Evolutionary conservation across 2,888 invertebrate genomes (phyloP).

Genomic region (Ommatoiulus sabulosus): DNA sequence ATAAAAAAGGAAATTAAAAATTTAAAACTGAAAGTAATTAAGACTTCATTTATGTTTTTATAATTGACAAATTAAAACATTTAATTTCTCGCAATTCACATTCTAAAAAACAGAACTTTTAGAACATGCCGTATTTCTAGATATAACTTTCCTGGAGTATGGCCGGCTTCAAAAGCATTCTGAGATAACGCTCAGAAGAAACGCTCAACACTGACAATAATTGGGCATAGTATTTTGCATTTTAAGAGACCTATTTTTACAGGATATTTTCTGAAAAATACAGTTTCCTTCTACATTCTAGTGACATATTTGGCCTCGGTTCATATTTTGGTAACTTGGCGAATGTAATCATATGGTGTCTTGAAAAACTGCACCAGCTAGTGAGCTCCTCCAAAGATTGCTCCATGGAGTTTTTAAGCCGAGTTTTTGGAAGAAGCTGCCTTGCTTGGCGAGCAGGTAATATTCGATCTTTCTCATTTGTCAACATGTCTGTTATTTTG

Average conservation of each 20-base stretch:
- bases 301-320: conserved; percentile 51
- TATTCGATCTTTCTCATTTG: neutral
- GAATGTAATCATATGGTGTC: neutral
- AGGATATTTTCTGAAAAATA: neutral
- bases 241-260: neutral
- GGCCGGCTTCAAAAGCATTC: too few relatives aligned
- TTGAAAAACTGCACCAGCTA: conserved; percentile 1
- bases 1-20: too few relatives aligned
- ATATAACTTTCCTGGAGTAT: too few relatives aligned
- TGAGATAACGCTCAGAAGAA: too few relatives aligned
- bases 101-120: too few relatives aligned
- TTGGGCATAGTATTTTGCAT: too few relatives aligned
- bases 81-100: too few relatives aligned
- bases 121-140: too few relatives aligned
- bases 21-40: too few relatives aligned
- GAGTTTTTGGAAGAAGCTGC: conserved; percentile 56
- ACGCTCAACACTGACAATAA: too few relatives aligned
- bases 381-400: conserved; percentile 39
- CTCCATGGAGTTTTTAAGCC: conserved; percentile 56
- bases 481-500: neutral
- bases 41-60: too few relatives aligned
- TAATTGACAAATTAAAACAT: too few relatives aligned
- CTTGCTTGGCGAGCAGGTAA: conserved; percentile 56
- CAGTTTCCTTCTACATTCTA: neutral
- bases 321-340: conserved; percentile 53